Evolutionary conservation across 2,888 invertebrate species (phyloP).

Genomic region (Ecdyonurus torrentis): DNA sequence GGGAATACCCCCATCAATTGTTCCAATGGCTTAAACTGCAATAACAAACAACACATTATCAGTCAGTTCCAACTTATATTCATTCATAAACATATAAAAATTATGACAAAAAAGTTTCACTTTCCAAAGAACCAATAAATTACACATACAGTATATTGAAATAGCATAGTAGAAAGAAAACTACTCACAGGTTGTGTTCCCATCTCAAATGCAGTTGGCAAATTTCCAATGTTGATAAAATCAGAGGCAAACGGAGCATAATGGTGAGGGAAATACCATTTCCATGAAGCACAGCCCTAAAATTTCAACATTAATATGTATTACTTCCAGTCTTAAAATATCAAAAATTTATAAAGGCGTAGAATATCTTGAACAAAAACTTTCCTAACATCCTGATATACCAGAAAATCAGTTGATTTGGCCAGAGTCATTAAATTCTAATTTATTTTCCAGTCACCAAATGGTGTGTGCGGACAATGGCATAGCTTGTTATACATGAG

Average conservation of each 20-base stretch:
- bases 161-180: not conserved
- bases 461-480: no score
- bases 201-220: slow-evolving; percentile 74
- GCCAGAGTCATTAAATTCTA: no score
- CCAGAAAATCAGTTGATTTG: not conserved
- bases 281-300: slow-evolving; percentile 93
- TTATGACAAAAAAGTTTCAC: slow-evolving; percentile 5
- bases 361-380: no score
- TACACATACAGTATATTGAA: slow-evolving; percentile 1
- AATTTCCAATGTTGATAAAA: slow-evolving; percentile 76
- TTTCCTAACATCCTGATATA: not conserved
- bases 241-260: slow-evolving; percentile 99
- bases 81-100: slow-evolving; percentile 6
- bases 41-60: slow-evolving; percentile 18
- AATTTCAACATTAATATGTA: no score
- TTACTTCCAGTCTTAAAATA: no score
- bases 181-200: slow-evolving; percentile 68
- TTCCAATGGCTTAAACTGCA: slow-evolving; percentile 86
- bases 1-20: slow-evolving; percentile 99
- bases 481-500: no score
- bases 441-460: no score
- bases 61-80: slow-evolving; percentile 4
- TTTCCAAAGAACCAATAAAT: slow-evolving; percentile 4
- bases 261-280: slow-evolving; percentile 99
- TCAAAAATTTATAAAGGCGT: not conserved